Base-by-base conservation (phyloP, 2,797 vertebrate species). In the Myiotriccus ornatus region DNA sequence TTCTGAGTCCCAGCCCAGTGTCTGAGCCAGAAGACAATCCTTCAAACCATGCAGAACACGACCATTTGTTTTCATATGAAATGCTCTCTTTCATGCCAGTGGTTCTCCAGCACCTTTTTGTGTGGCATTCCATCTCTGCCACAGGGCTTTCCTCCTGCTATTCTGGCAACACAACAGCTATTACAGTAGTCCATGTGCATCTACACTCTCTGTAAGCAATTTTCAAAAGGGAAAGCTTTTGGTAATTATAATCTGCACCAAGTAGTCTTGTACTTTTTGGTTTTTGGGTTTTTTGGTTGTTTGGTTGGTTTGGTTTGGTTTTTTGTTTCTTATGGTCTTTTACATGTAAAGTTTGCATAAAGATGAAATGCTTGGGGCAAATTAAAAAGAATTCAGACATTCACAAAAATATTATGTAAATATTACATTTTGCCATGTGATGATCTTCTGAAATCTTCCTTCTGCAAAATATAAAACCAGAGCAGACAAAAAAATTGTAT, bases 1-100 rank as follows among this genome's bases (percentile, higher is more conserved):
- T 70, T 91, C 39, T 3, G 22, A 68, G 22, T 80, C 53, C 23
- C 52, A 89, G 32, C 47, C 28, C 63, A 34, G 39, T 63, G 46
- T 37, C 59, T 77, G 47, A 89, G 49, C 44, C 60, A 60, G 52
- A 86, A 82, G 70, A 44, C 0, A 0, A 53, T 87, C 64, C 56
- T 84, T 79, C 90, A 87, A 82, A 34, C 68, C 74, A 70, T 89
- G 88, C 80, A 77, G 30, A 89, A 60, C 92, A 27, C 25, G 43
- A 44, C 37, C 67, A 92, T 95, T 96, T 95, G 81, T 93, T 95
- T 89, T 79, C 74, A 80, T 76, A 49, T 13, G 6, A 74, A 63
- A 16, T 56, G 35, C 52, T 81, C 27, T 88, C 62, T 80, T 93
- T 91, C 73, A 9, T 53, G 70, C 47, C 8, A 2, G 32, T 74